Base-by-base conservation (phyloP, 2,797 vertebrate genomes). In the Gymnoscopelus braueri region DNA sequence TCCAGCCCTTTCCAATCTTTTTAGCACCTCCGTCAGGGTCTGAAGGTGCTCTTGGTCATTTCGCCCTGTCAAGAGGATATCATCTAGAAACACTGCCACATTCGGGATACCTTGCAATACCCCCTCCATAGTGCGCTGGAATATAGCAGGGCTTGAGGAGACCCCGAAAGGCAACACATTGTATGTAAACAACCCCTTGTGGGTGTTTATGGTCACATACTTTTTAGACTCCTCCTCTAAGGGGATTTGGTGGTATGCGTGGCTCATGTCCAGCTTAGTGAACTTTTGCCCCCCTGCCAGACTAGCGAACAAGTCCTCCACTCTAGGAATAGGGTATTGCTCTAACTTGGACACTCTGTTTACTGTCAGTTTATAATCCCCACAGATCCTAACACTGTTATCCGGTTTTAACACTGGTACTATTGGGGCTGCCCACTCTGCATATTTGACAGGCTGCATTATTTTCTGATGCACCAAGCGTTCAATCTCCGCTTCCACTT, bases 311-410 rank as follows among this genome's bases (percentile, higher is more conserved):
- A 77, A 10, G 14, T 77, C 32, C 12, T 67, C 61, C 11, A 62
- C 12, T 53, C 26, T 68, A 1, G 64, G 68, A 3, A 72, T 61
- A 2, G 68, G 72, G 24, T 65, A 68, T 7, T 72, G 60, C 32
- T 73, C 71, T 0, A 71, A 39, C 11, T 71, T 58, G 39, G 71
- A 74, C 0, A 63, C 59, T 7, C 11, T 26, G 6, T 80, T 77
- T 3, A 77, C 56, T 8, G 68, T 81, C 23, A 81, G 7, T 57
- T 75, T 77, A 15, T 66, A 72, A 26, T 74, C 78, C n/a, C 58
- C 39, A 2, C 62, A 80, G 3, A 72, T 8, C 0, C 60, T 35
- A 3, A 39, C 64, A 2, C 53, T 11, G n/a, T 64, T 39, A 44
- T 73, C 74, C 1, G 52, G 61, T 14, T 76, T 76, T 2, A 65